phyloP scores from a whole-genome alignment of 2,888 invertebrate genomes.

The Nezara viridula region DNA sequence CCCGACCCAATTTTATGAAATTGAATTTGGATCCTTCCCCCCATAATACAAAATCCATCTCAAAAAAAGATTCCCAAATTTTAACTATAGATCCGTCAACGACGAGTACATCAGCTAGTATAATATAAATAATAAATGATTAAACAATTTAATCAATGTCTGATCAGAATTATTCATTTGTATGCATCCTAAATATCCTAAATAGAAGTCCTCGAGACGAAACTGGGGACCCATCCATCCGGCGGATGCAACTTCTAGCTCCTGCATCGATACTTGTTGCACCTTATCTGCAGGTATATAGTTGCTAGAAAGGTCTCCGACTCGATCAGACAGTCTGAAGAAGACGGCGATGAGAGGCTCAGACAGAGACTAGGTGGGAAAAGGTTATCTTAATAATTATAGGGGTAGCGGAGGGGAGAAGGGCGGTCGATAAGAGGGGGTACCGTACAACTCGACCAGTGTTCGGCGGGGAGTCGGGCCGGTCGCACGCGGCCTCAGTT shows the following conservation, averaged over 20 bases:
- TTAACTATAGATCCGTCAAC: too few relatives aligned
- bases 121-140: too few relatives aligned
- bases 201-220: too few relatives aligned
- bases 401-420: slow-evolving; percentile 22
- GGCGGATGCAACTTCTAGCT: not conserved
- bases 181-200: too few relatives aligned
- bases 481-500: not conserved
- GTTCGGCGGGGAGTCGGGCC: slow-evolving; percentile 18
- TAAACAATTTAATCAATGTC: too few relatives aligned
- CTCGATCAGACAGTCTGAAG: not conserved
- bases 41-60: too few relatives aligned
- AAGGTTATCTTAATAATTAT: slow-evolving; percentile 51
- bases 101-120: too few relatives aligned
- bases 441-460: slow-evolving; percentile 40
- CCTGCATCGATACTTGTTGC: slow-evolving; percentile 11
- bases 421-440: slow-evolving; percentile 42
- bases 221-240: not conserved
- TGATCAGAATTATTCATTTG: too few relatives aligned
- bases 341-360: not conserved
- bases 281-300: too few relatives aligned
- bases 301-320: not conserved
- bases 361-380: slow-evolving; percentile 36
- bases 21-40: too few relatives aligned
- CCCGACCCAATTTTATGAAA: too few relatives aligned
- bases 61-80: too few relatives aligned